Conservation (phyloP, 2,113 vertebrate species). For the Rynchops niger region DNA sequence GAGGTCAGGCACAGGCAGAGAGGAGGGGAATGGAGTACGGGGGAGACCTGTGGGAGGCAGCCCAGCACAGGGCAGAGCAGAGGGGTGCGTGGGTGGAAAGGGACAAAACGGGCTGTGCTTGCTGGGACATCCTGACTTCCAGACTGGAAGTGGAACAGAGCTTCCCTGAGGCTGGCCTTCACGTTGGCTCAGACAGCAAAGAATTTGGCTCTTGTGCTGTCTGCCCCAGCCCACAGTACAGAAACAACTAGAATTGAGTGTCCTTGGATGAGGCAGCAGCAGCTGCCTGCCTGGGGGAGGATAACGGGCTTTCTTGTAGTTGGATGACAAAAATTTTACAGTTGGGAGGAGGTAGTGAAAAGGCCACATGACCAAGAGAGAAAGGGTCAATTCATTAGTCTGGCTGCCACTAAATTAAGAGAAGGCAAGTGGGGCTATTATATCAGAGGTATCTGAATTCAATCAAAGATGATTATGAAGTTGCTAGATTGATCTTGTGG, state of each 20-base stretch:
- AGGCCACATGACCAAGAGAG: neutral
- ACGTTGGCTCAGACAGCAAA: neutral
- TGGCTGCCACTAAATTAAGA: conserved; percentile 22
- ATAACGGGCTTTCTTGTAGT: neutral
- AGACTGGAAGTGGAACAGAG: neutral
- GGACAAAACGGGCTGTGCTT: neutral
- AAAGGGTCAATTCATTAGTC: conserved; percentile 46
- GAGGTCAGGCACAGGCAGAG: neutral
- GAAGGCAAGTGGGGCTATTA: neutral
- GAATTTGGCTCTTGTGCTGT: conserved; percentile 26
- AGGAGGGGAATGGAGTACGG: neutral
- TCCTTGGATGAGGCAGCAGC: neutral
- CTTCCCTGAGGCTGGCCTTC: neutral
- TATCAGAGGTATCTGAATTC: neutral
- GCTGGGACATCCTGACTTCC: neutral
- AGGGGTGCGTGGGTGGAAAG: neutral
- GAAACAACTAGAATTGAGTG: neutral
- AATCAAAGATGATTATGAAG: conserved; percentile 17
- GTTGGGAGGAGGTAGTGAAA: conserved; percentile 35
- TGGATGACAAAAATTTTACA: conserved; percentile 27
- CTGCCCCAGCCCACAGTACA: neutral
- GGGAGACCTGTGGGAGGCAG: neutral
- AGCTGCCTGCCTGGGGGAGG: conserved; percentile 36
- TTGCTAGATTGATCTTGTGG: conserved; percentile 11
- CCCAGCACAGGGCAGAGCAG: neutral